phyloP scores from a whole-genome alignment of 2,888 invertebrate species.

The Sturmia bella region DNA sequence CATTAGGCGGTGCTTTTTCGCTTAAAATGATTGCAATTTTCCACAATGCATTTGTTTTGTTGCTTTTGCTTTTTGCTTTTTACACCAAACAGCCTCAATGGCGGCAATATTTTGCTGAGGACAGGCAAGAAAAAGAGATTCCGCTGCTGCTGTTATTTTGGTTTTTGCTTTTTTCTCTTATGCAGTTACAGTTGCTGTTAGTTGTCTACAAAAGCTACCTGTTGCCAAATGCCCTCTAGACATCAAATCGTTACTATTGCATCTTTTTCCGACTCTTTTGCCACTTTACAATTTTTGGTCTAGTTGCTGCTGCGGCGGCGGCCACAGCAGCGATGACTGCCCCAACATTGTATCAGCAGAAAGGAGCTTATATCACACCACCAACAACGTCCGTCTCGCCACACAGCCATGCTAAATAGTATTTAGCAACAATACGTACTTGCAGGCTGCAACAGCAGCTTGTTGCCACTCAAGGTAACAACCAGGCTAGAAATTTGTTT shows the following conservation, averaged over 20 bases:
- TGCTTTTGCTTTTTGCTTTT: background rate
- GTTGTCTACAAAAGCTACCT: slow-evolving; percentile 71
- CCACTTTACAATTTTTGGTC: slow-evolving; percentile 47
- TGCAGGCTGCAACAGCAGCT: slow-evolving; percentile 29
- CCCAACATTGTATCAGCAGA: slow-evolving; percentile 13
- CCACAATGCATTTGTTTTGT: slow-evolving; percentile 9
- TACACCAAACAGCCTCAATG: slow-evolving; percentile 51
- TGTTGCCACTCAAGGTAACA: slow-evolving; percentile 50
- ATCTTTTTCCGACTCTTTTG: slow-evolving; percentile 49
- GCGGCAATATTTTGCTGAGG: slow-evolving; percentile 45
- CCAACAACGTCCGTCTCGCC: slow-evolving; percentile 26
- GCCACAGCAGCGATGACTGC: slow-evolving; percentile 10
- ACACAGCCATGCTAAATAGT: slow-evolving; percentile 52
- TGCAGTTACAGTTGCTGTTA: slow-evolving; percentile 51
- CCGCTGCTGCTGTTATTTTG: slow-evolving; percentile 36
- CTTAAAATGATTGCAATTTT: slow-evolving; percentile 35
- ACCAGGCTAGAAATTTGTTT: slow-evolving; percentile 56
- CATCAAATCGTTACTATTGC: slow-evolving; percentile 72
- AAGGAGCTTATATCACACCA: slow-evolving; percentile 29
- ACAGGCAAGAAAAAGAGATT: slow-evolving; percentile 18
- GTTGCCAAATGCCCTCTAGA: slow-evolving; percentile 72
- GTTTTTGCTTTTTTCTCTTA: slow-evolving; percentile 1
- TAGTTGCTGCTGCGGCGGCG: slow-evolving; percentile 49
- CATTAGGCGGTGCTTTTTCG: slow-evolving; percentile 55
- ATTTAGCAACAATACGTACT: slow-evolving; percentile 42